phyloP scores from a whole-genome alignment of 2,888 invertebrate genomes.

The Cantharis rustica region DNA sequence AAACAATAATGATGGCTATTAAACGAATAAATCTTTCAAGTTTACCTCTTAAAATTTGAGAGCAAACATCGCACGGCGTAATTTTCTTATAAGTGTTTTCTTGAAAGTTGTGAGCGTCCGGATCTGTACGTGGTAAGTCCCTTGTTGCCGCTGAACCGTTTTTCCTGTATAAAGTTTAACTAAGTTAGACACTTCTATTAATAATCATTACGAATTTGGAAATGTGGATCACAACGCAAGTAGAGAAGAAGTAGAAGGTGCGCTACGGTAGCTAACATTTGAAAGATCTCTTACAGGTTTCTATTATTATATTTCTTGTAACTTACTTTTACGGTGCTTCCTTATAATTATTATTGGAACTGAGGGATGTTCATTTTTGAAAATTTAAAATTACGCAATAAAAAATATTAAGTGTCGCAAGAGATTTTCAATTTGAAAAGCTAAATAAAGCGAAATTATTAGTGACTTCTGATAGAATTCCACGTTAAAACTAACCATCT shows the following conservation, averaged over 20 bases:
- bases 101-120: constrained; percentile 84
- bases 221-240: not conserved
- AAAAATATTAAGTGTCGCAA: too few relatives aligned
- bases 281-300: not conserved
- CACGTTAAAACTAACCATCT: too few relatives aligned
- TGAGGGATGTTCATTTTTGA: not conserved
- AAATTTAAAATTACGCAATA: too few relatives aligned
- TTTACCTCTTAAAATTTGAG: constrained; percentile 87
- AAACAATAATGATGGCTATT: not conserved
- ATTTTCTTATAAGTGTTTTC: constrained; percentile 96
- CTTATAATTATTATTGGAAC: not conserved
- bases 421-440: too few relatives aligned
- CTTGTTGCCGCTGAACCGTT: constrained; percentile 70
- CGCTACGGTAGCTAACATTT: not conserved
- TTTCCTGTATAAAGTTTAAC: constrained; percentile 61
- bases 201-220: not conserved
- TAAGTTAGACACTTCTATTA: not conserved
- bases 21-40: not conserved
- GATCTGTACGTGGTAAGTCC: constrained; percentile 64
- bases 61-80: constrained; percentile 92
- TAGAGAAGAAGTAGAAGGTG: not conserved
- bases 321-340: not conserved
- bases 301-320: not conserved
- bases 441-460: too few relatives aligned
- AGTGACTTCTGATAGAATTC: too few relatives aligned